Evolutionary conservation across 2,113 vertebrate species (phyloP).

Genomic region (Caranx melampygus): DNA sequence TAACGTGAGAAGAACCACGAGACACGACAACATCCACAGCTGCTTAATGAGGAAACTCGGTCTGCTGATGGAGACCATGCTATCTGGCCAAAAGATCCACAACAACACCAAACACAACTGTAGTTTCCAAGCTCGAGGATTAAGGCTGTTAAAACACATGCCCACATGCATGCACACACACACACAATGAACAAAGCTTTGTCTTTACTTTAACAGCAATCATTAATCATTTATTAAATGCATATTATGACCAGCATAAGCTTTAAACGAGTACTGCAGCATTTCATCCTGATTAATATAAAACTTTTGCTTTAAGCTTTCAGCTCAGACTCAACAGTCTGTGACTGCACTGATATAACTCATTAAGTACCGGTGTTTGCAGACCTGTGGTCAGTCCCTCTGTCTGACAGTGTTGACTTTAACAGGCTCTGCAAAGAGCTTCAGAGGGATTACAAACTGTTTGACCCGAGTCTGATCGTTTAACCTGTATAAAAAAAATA

Average conservation of each 20-base stretch:
- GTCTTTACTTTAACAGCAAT: conserved; percentile 49
- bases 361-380: conserved; percentile 57
- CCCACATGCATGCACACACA: too few species aligned
- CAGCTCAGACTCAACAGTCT: conserved; percentile 41
- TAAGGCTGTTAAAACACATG: too few species aligned
- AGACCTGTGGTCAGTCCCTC: conserved; percentile 45
- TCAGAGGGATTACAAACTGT: conserved; percentile 36
- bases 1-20: not conserved
- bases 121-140: too few species aligned
- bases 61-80: too few species aligned
- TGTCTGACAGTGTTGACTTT: conserved; percentile 32
- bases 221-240: conserved; percentile 68
- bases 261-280: conserved; percentile 61
- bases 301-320: conserved; percentile 69
- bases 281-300: conserved; percentile 57
- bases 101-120: too few species aligned
- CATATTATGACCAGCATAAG: conserved; percentile 83
- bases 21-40: too few species aligned
- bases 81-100: too few species aligned
- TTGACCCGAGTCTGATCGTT: conserved; percentile 46
- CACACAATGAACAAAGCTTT: conserved; percentile 3
- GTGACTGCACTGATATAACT: conserved; percentile 48
- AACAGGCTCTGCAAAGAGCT: conserved; percentile 37
- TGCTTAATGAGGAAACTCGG: too few species aligned
- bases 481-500: conserved; percentile 29